Base-by-base conservation (phyloP, 1,140 invertebrate genomes). In the Drosophila guanche region DNA sequence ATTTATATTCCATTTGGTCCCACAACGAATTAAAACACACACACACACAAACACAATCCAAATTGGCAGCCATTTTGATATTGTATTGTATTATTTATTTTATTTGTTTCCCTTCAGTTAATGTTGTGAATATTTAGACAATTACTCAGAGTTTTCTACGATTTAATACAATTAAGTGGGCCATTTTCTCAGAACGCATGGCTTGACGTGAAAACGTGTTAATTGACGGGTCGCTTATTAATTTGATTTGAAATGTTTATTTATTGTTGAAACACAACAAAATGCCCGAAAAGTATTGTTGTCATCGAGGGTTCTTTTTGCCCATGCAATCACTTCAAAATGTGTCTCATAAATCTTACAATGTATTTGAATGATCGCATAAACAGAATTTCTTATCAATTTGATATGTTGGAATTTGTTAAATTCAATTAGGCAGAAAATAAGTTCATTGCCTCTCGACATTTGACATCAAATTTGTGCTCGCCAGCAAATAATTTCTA, bases 361-460 rank as follows among this genome's bases (percentile, higher is more conserved):
- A 74, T 58, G 77, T 85, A 71, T 85, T 76, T 63, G 47, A 51
- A 81, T 51, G 65, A 48, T 42, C 10, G 20, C 42, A 52, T 57
- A 60, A 55, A 58, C 47, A 47, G 50, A 61, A 56, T 58, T 22
- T 59, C 77, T 85, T 83, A 83, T 83, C 79, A 79, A 48, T 59
- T 65, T 10, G 29, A 81, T 70, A 88, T 71, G 68, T 67, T 74
- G 73, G 63, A 85, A 85, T 85, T 85, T 85, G 81, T 85, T 86
- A 73, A 81, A 75, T 83, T 86, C 78, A 86, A 86, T 88, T 86
- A 88, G 57, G 83, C 83, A 78, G 73, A 67, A 86, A 86, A 86
- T 83, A 71, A 60, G 83, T 83, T 86, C 77, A 83, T 83, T 86
- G 74, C 81, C 83, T 61, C 69, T 54, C 80, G 83, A 79, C 83